These are phyloP conservation scores for Choristoneura rosaceana DNA, from an alignment of 2,888 invertebrate species.

Conservation along the genomic window DNA sequence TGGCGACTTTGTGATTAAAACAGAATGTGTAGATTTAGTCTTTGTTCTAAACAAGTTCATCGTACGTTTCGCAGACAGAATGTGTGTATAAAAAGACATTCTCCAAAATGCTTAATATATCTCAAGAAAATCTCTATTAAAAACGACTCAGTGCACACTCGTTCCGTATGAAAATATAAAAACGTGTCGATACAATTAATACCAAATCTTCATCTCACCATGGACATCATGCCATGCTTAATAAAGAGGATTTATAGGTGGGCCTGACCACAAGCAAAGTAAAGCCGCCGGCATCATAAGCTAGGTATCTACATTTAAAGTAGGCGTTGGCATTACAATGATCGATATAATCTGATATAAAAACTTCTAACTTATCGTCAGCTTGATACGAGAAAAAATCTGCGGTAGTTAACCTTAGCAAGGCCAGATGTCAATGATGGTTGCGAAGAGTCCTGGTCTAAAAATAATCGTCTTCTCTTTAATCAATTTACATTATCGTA, in stretches of 20 bases:
- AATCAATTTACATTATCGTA: neutral
- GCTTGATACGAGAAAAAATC: constrained; percentile 39
- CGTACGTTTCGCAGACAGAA: constrained; percentile 16
- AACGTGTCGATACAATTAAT: constrained; percentile 15
- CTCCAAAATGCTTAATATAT: constrained; percentile 9
- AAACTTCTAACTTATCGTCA: constrained; percentile 38
- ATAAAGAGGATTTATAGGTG: constrained; percentile 27
- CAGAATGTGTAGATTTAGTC: constrained; percentile 36
- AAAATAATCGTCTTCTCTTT: neutral
- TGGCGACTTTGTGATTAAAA: constrained; percentile 30
- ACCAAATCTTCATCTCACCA: constrained; percentile 25
- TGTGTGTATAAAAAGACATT: constrained; percentile 6
- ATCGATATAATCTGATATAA: constrained; percentile 42
- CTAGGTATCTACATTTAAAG: constrained; percentile 30
- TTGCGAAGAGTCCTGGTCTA: neutral
- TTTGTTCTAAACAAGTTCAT: constrained; percentile 41
- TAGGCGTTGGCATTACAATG: constrained; percentile 40
- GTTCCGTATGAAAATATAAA: neutral
- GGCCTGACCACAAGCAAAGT: constrained; percentile 37
- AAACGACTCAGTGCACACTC: constrained; percentile 4
- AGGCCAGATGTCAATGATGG: constrained; percentile 48
- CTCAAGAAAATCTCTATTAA: constrained; percentile 4
- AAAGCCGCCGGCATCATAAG: constrained; percentile 35
- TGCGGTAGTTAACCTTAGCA: constrained; percentile 51
- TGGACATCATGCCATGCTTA: constrained; percentile 23